Conservation (phyloP, 2,113 vertebrate genomes). For the Tiliqua scincoides region DNA sequence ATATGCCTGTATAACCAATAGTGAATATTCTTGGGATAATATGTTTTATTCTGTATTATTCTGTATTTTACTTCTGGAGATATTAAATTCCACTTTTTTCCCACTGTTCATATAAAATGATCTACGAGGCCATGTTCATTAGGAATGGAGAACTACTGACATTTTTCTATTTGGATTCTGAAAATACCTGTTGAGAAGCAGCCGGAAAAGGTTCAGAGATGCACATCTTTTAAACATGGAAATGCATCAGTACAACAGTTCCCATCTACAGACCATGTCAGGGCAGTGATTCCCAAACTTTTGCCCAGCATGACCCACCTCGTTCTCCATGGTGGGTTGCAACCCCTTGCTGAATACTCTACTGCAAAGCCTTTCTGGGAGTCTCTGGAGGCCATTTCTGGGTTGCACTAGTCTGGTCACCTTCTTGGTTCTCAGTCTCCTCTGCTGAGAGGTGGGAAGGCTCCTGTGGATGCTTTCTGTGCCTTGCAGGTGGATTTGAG, state of each 20-base stretch:
- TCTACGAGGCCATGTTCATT: not conserved
- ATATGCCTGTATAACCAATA: not conserved
- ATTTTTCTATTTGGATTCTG: not conserved
- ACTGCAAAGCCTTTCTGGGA: too few species aligned
- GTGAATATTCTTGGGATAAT: not conserved
- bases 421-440: too few species aligned
- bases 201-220: not conserved
- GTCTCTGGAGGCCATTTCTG: too few species aligned
- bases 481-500: too few species aligned
- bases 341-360: not conserved
- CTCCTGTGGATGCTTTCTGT: too few species aligned
- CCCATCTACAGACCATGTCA: not conserved
- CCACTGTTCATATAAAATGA: not conserved
- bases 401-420: too few species aligned
- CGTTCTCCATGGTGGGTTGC: too few species aligned
- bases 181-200: not conserved
- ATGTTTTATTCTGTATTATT: not conserved
- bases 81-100: not conserved
- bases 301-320: too few species aligned
- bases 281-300: too few species aligned
- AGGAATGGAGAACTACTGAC: not conserved
- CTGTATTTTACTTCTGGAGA: not conserved
- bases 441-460: too few species aligned
- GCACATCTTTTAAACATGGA: not conserved
- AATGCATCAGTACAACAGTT: not conserved